phyloP scores from a whole-genome alignment of 1,140 invertebrate species.

The Drepana arcuata region DNA sequence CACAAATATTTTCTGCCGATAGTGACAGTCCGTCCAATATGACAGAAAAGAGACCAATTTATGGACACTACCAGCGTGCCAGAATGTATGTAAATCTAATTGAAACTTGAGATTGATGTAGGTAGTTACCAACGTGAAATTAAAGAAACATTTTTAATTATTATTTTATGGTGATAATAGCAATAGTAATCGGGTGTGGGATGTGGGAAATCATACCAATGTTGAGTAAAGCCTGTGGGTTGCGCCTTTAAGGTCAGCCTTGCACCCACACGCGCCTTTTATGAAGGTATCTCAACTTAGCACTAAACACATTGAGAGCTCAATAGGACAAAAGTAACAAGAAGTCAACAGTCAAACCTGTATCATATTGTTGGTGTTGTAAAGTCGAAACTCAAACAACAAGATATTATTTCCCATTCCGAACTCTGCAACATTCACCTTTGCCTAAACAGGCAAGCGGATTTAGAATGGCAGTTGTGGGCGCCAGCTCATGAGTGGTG shows the following conservation, averaged over 20 bases:
- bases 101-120: conserved; percentile 1
- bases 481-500: conserved; percentile 37
- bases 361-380: no score
- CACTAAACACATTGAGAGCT: no score
- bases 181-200: conserved; percentile 43
- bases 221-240: conserved; percentile 51
- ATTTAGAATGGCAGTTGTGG: conserved; percentile 60
- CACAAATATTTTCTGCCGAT: no score
- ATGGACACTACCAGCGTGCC: no score
- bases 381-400: no score
- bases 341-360: no score
- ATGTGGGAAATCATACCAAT: conserved; percentile 58
- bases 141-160: neutral
- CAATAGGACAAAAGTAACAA: no score
- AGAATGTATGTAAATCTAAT: neutral
- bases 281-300: conserved; percentile 51
- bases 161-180: conserved; percentile 42
- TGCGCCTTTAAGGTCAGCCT: conserved; percentile 64
- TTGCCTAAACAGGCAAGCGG: conserved; percentile 65
- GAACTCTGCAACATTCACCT: conserved; percentile 69
- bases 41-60: no score
- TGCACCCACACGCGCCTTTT: conserved; percentile 66
- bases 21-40: no score
- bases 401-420: no score
- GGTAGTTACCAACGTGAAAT: neutral